These are phyloP conservation scores for Dipodomys stephensi DNA, from an alignment of 2,113 vertebrate genomes.

Conservation along the genomic window DNA sequence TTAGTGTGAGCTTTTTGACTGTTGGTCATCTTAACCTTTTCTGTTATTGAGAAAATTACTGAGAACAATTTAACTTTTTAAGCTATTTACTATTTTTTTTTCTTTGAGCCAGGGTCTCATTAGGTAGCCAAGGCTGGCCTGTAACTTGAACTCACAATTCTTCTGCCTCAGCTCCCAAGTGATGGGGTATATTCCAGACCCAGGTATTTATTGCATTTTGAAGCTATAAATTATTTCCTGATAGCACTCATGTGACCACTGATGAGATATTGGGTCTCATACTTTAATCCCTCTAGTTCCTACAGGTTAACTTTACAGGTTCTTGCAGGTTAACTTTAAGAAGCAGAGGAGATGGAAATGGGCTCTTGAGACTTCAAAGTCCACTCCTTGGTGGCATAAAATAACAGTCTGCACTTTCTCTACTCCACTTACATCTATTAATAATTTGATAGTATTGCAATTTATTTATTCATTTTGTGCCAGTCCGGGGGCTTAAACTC, in stretches of 20 bases:
- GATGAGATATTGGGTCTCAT: not conserved
- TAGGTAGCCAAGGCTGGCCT: too few relatives aligned
- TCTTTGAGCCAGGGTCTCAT: not conserved
- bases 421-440: not conserved
- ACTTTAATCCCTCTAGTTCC: not conserved
- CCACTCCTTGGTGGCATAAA: not conserved
- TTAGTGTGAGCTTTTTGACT: not conserved
- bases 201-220: not conserved
- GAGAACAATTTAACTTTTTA: not conserved
- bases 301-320: not conserved
- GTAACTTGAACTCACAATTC: too few relatives aligned
- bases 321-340: not conserved
- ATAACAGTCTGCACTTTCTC: not conserved
- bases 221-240: not conserved
- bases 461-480: too few relatives aligned
- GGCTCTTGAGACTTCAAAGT: not conserved
- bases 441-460: not conserved
- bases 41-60: not conserved
- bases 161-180: too few relatives aligned
- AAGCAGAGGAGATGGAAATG: not conserved
- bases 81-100: constrained; percentile 6
- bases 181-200: too few relatives aligned
- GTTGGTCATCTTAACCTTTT: constrained; percentile 11
- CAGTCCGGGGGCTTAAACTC: too few relatives aligned
- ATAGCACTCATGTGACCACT: not conserved